Conservation (phyloP, 2,113 vertebrate genomes). For the Turnix velox region DNA sequence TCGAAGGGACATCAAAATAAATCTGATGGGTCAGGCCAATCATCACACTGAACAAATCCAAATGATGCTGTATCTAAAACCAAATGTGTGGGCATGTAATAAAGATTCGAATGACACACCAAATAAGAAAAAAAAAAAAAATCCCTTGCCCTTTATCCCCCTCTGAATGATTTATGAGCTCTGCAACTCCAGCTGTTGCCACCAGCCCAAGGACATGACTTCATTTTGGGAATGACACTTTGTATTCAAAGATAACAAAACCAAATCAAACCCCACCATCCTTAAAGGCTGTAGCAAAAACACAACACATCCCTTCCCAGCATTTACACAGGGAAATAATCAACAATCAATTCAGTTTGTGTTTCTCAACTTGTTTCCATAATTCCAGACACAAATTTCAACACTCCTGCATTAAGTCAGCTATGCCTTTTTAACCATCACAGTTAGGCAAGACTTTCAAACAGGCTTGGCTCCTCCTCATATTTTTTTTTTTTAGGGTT, state of each 20-base stretch:
- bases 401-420: background rate
- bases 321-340: background rate
- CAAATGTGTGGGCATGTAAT: constrained; percentile 40
- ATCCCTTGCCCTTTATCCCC: constrained; percentile 2
- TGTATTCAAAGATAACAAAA: background rate
- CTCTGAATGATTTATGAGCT: constrained; percentile 62
- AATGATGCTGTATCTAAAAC: constrained; percentile 37
- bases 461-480: background rate
- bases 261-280: background rate
- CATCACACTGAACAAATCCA: constrained; percentile 47
- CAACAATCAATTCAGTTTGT: background rate
- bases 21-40: constrained; percentile 56
- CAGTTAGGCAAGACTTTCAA: background rate
- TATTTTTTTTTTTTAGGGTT: background rate
- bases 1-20: constrained; percentile 53
- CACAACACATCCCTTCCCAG: background rate
- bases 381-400: background rate
- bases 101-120: constrained; percentile 56
- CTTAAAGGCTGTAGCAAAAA: background rate
- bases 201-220: constrained; percentile 49
- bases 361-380: background rate
- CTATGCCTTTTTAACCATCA: background rate
- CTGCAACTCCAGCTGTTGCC: constrained; percentile 58
- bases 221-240: constrained; percentile 46
- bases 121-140: background rate